A percentile compares a stretch with the other conserved stretches of the same genome.
Evolutionary conservation across 37 sponge, comb jelly and placozoan species (phyloP).

Genomic region (Petrosia ficiformis): DNA sequence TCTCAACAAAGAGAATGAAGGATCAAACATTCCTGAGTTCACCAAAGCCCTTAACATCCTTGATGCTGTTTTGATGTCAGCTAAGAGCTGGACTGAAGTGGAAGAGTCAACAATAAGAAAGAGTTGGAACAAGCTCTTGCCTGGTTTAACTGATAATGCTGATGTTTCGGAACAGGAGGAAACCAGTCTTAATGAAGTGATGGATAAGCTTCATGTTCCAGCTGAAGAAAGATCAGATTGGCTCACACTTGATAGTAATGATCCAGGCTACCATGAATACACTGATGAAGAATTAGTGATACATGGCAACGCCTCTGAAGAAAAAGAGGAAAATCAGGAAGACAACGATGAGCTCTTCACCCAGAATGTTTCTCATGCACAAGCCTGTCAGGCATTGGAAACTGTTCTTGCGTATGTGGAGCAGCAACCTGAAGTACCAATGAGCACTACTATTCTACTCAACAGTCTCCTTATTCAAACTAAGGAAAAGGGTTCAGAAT

Average conservation of each 20-base stretch:
- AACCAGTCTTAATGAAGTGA: background rate
- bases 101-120: slow-evolving; percentile 15
- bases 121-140: slow-evolving; percentile 36
- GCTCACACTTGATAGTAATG: slow-evolving; percentile 14
- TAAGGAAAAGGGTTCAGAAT: no score
- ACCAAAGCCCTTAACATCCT: slow-evolving; percentile 20
- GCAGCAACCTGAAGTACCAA: no score
- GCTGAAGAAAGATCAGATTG: slow-evolving; percentile 21
- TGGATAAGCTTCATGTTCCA: background rate
- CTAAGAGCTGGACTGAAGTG: slow-evolving; percentile 24
- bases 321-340: no score
- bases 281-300: slow-evolving; percentile 31
- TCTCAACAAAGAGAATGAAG: slow-evolving; percentile 28
- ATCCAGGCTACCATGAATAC: slow-evolving; percentile 22
- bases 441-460: no score
- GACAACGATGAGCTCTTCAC: no score
- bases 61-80: slow-evolving; percentile 35
- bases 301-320: no score
- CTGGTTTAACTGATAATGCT: no score
- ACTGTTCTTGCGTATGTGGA: no score
- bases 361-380: no score
- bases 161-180: background rate
- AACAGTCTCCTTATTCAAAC: no score
- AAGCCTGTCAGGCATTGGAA: no score
- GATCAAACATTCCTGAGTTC: slow-evolving; percentile 25